Base-by-base conservation (phyloP, 1,140 invertebrate genomes). In the Gerris buenoi region DNA sequence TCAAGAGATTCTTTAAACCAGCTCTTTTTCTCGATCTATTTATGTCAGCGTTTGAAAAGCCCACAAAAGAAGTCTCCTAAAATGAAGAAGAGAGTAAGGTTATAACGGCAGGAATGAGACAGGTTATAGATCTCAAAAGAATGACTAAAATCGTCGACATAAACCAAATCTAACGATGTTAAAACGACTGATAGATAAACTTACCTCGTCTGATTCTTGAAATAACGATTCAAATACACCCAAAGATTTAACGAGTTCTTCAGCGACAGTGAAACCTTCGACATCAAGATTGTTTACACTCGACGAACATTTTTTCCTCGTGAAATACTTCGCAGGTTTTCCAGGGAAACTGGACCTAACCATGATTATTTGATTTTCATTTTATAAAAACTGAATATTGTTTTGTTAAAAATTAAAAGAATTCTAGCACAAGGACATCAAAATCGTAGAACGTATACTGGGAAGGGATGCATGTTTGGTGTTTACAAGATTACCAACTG, bases 311-410 rank as follows among this genome's bases (percentile, higher is more conserved):
- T 87, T 83, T 77, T 87, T 88, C 81, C 86, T 86, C 79, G 88
- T 88, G 76, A 87, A 85, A 80, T 86, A 86, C 82, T 89, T 90
- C 71, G 87, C 84, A 77, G 88, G 88, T 83, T 89, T 89, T 71
- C 88, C 88, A 76, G 88, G 88, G 83, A 89, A 89, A 82, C 88
- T 88, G 77, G 86, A 82, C 75, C 81, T 81, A 70, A 80, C 82
- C 83, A 84, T 84, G 75, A 78, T 82, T 64, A 27, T 33, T 33
- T 29, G 14, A 5, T 25, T 27, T 25, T 26, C 22, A 13, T 5
- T 66, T 63, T 67, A 3, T 22, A 23, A 13, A 2, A 59, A 56
- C 14, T 10, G 2, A 10, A 15, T 2, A 2, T 59, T 22, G 26
- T 26, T 22, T 27, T 56, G 58, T 63, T 25, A 67, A 63, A 56